A percentile compares a stretch with the other conserved stretches of the same genome.
These are phyloP conservation scores for Sardinella longiceps DNA, from an alignment of 2,797 vertebrate species.

Conservation along the genomic window DNA sequence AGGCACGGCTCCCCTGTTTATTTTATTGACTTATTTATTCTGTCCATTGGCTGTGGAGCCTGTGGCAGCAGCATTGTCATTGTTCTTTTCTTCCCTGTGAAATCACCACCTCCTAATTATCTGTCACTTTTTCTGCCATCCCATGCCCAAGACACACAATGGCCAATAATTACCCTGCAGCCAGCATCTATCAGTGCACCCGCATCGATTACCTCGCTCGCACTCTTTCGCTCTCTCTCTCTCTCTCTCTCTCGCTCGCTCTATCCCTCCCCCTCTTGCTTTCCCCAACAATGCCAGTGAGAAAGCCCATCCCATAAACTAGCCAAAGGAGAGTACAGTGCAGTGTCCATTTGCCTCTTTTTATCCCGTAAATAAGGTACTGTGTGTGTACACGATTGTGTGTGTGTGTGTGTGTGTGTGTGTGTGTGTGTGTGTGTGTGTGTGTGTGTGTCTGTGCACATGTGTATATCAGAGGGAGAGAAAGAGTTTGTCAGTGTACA, in stretches of 20 bases:
- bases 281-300: neutral
- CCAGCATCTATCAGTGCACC: constrained; percentile 77
- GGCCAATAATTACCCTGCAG: constrained; percentile 79
- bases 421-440: neutral
- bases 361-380: neutral
- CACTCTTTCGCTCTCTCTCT: constrained; percentile 23
- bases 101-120: constrained; percentile 84
- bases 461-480: neutral
- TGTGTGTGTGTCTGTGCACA: neutral
- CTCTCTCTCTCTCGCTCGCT: constrained; percentile 31
- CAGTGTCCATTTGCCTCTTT: neutral
- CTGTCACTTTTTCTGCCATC: constrained; percentile 80
- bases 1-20: constrained; percentile 77
- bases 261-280: constrained; percentile 18
- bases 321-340: constrained; percentile 4
- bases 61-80: constrained; percentile 62
- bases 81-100: constrained; percentile 69
- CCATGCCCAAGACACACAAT: constrained; percentile 80
- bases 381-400: neutral
- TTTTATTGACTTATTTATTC: constrained; percentile 82
- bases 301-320: neutral
- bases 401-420: neutral
- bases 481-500: neutral
- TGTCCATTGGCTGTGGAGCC: constrained; percentile 76
- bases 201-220: constrained; percentile 68